Evolutionary conservation across 1,140 invertebrate species (phyloP).

Genomic region (Anthonomus grandis): DNA sequence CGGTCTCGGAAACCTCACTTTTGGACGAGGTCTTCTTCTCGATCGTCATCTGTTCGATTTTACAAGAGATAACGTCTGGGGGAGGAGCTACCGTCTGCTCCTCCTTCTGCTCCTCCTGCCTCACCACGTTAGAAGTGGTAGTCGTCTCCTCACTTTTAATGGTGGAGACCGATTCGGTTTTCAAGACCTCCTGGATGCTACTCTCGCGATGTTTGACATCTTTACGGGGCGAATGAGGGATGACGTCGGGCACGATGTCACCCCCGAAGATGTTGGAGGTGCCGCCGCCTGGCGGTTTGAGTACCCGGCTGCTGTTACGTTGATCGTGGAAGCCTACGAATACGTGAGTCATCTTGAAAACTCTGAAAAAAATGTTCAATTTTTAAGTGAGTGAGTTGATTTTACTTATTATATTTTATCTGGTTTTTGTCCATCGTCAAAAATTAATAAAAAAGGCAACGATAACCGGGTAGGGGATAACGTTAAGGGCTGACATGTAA

Average conservation of each 20-base stretch:
- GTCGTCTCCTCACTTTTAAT: not conserved
- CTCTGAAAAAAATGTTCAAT: too few species aligned
- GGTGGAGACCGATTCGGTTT: constrained; percentile 2
- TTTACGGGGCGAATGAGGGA: constrained; percentile 2
- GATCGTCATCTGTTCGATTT: constrained; percentile 13
- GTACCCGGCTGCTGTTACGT: constrained; percentile 22
- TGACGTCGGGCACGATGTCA: constrained; percentile 8
- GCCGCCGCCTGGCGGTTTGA: constrained; percentile 29
- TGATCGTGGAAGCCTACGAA: constrained; percentile 27
- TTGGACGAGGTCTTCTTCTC: constrained; percentile 11
- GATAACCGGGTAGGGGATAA: too few species aligned
- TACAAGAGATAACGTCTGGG: constrained; percentile 10
- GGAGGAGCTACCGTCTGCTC: not conserved
- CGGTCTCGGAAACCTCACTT: constrained; percentile 7
- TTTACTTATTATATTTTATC: too few species aligned
- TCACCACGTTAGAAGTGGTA: not conserved
- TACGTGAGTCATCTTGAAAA: constrained; percentile 23
- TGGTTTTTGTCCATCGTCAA: too few species aligned
- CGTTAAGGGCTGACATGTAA: too few species aligned
- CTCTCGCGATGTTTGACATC: constrained; percentile 6
- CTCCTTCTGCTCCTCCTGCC: constrained; percentile 1
- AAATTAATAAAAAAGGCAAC: too few species aligned
- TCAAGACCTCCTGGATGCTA: constrained; percentile 18
- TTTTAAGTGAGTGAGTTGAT: too few species aligned
- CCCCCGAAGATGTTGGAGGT: constrained; percentile 28